These are phyloP conservation scores for Prochilodus magdalenae DNA, from an alignment of 2,113 vertebrate genomes.

Conservation along the genomic window DNA sequence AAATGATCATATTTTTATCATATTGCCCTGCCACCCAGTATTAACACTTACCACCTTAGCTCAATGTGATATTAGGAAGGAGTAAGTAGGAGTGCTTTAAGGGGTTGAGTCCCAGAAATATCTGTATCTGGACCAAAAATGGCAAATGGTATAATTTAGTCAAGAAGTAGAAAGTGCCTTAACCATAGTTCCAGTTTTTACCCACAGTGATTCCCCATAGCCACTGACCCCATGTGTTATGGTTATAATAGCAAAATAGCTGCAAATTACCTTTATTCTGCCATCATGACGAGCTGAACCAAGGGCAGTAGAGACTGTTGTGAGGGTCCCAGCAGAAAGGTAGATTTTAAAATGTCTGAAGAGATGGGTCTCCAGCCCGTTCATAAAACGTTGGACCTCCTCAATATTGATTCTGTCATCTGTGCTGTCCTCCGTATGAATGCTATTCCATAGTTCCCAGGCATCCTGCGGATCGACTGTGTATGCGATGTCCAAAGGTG, in stretches of 20 bases:
- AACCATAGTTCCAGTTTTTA: too few species aligned
- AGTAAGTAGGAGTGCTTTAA: too few species aligned
- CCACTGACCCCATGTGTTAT: too few species aligned
- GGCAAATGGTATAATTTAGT: too few species aligned
- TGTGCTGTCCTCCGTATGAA: constrained; percentile 71
- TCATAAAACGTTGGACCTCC: constrained; percentile 85
- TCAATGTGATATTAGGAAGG: too few species aligned
- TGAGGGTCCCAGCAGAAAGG: constrained; percentile 84
- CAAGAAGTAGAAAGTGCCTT: too few species aligned
- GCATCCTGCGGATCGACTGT: constrained; percentile 84
- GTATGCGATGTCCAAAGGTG: constrained; percentile 84
- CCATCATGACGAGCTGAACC: constrained; percentile 85
- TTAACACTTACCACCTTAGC: too few species aligned
- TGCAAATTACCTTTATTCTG: constrained; percentile 85
- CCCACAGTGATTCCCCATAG: too few species aligned
- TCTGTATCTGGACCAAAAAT: too few species aligned
- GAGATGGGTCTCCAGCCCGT: constrained; percentile 86
- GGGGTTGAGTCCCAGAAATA: too few species aligned
- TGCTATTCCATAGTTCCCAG: constrained; percentile 86
- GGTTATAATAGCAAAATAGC: not conserved
- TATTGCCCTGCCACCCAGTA: too few species aligned
- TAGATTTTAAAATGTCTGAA: constrained; percentile 89
- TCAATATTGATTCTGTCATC: constrained; percentile 78
- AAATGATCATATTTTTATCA: too few species aligned
- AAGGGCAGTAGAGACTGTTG: constrained; percentile 84